Conservation (phyloP, 2,113 vertebrate genomes). For the Megalops atlanticus region DNA sequence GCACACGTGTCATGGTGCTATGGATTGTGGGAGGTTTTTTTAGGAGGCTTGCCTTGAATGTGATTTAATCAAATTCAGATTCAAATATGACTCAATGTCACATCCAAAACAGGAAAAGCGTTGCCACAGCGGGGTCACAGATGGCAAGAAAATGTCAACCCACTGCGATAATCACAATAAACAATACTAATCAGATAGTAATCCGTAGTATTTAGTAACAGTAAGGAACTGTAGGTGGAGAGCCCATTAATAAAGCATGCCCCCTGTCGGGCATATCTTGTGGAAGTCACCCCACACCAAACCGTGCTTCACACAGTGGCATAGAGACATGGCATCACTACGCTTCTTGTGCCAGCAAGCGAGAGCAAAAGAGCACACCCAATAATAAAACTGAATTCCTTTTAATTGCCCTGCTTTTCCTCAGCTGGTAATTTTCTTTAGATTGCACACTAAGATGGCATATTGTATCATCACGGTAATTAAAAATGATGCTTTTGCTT, state of each 20-base stretch:
- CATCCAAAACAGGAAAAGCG: neutral
- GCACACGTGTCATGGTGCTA: too few relatives aligned
- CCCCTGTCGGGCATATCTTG: neutral
- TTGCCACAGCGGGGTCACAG: neutral
- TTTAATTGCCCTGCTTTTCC: conserved; percentile 1
- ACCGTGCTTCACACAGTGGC: conserved; percentile 3
- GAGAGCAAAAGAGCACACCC: conserved; percentile 5
- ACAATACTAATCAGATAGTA: neutral
- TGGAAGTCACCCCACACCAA: conserved; percentile 45
- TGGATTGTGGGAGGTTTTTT: neutral
- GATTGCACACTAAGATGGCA: neutral
- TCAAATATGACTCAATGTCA: neutral
- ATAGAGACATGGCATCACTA: too few relatives aligned
- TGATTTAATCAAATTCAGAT: neutral
- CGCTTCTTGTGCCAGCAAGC: too few relatives aligned
- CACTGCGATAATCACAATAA: neutral
- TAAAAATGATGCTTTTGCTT: neutral
- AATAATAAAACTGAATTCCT: conserved; percentile 25
- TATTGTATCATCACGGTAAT: neutral
- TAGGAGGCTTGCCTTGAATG: neutral
- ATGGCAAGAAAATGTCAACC: neutral
- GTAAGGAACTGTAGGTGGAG: neutral
- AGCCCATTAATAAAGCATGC: neutral
- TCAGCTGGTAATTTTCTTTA: conserved; percentile 20
- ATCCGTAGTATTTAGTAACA: neutral